These are phyloP conservation scores for Cassiopea xamachana DNA, from an alignment of 30 jellyfish, hydroid and myxozoan species.

Conservation along the genomic window DNA sequence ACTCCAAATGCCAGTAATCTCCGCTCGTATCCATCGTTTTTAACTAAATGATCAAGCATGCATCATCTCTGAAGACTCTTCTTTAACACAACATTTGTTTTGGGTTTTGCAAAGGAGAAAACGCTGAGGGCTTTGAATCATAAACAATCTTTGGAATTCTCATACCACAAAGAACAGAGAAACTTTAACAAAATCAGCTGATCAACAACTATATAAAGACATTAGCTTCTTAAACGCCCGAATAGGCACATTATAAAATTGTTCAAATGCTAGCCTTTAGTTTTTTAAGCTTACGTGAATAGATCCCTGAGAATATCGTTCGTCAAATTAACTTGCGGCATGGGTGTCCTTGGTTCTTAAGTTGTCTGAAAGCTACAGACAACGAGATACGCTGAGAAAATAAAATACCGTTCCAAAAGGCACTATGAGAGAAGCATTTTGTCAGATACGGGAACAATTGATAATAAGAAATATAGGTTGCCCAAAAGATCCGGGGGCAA, in stretches of 20 bases:
- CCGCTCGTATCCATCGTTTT: constrained; percentile 53
- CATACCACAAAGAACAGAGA: constrained; percentile 22
- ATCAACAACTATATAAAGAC: not conserved
- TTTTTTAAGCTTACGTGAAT: not conserved
- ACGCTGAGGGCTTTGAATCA: not conserved
- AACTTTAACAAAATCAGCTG: constrained; percentile 5
- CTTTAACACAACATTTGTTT: not conserved
- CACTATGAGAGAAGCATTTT: too few species aligned
- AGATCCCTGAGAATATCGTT: not conserved
- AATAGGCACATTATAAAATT: not conserved
- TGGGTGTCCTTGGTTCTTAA: not conserved
- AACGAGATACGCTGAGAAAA: not conserved
- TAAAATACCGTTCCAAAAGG: not conserved
- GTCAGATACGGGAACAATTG: too few species aligned
- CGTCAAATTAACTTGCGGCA: not conserved
- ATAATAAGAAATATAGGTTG: too few species aligned
- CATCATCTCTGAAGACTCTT: not conserved
- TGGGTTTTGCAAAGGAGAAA: constrained; percentile 17
- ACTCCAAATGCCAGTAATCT: constrained; percentile 62
- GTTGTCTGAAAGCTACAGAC: constrained; percentile 1
- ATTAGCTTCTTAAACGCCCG: not conserved
- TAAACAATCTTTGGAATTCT: constrained; percentile 39
- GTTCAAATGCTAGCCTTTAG: not conserved
- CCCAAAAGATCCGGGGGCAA: too few species aligned
- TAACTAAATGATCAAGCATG: not conserved